Conservation (phyloP, 2,888 invertebrate species). For the Melinaea menophilus region DNA sequence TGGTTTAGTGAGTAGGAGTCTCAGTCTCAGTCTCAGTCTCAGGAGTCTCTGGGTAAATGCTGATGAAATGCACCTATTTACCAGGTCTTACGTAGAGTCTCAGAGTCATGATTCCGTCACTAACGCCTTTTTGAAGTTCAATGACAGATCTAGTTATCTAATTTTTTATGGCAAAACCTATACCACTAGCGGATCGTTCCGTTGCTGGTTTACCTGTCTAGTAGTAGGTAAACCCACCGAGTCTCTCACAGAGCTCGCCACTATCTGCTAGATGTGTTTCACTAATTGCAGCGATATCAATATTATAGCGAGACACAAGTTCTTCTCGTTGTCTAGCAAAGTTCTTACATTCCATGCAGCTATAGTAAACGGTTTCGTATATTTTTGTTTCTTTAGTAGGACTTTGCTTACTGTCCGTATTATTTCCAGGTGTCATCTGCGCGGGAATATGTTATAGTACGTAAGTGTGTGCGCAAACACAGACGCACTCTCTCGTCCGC, state of each 20-base stretch:
- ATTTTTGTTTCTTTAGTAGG: no score
- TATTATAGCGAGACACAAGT: conserved; percentile 3
- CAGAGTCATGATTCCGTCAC: conserved; percentile 22
- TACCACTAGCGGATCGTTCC: conserved; percentile 9
- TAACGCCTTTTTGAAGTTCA: conserved; percentile 23
- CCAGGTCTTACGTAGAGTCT: conserved; percentile 3
- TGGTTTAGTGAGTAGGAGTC: no score
- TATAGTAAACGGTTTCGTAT: no score
- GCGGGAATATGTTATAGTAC: no score
- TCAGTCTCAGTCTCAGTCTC: no score
- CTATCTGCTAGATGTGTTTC: conserved; percentile 18
- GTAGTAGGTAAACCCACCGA: conserved; percentile 17
- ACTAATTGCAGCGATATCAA: conserved; percentile 21
- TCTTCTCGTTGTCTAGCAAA: not conserved
- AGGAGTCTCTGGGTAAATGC: no score
- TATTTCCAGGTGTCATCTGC: no score
- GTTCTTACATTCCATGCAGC: no score
- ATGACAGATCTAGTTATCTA: conserved; percentile 10
- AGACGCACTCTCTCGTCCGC: no score
- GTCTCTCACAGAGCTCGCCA: conserved; percentile 15
- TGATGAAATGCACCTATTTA: conserved; percentile 23
- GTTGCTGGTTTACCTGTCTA: conserved; percentile 10
- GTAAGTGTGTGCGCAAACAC: no score
- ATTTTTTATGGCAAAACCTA: conserved; percentile 16
- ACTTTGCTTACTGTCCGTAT: no score